phyloP scores from a whole-genome alignment of 2,797 vertebrate species.

The Falco rusticolus region DNA sequence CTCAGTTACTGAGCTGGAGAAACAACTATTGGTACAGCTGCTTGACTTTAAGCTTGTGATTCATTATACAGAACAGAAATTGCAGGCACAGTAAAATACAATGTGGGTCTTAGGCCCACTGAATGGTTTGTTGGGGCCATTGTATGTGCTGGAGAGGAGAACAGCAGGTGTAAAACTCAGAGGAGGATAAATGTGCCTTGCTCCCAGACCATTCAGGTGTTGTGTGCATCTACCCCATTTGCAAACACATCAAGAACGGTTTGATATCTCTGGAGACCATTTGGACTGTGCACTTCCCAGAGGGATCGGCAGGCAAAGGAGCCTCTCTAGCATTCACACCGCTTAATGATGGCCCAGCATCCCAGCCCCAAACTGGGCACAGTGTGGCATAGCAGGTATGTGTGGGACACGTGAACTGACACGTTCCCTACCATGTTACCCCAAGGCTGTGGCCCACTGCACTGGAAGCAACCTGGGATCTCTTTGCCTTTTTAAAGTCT shows the following conservation, averaged over 20 bases:
- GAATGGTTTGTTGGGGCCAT: not conserved
- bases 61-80: not conserved
- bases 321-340: rapidly evolving
- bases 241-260: not conserved
- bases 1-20: not conserved
- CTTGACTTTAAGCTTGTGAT: not conserved
- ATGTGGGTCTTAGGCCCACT: not conserved
- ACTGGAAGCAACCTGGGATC: not conserved
- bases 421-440: not conserved
- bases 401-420: not conserved
- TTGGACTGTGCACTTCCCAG: not conserved
- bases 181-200: not conserved
- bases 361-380: not conserved
- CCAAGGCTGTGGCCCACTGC: not conserved
- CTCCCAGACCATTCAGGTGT: not conserved
- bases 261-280: not conserved
- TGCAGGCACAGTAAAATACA: not conserved
- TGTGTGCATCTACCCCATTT: not conserved
- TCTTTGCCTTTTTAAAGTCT: not conserved
- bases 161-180: not conserved
- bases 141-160: not conserved
- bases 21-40: not conserved
- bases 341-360: not conserved
- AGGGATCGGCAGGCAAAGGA: not conserved
- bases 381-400: not conserved